These are phyloP conservation scores for Eupithecia abbreviata DNA, from an alignment of 2,888 invertebrate genomes.

Conservation along the genomic window DNA sequence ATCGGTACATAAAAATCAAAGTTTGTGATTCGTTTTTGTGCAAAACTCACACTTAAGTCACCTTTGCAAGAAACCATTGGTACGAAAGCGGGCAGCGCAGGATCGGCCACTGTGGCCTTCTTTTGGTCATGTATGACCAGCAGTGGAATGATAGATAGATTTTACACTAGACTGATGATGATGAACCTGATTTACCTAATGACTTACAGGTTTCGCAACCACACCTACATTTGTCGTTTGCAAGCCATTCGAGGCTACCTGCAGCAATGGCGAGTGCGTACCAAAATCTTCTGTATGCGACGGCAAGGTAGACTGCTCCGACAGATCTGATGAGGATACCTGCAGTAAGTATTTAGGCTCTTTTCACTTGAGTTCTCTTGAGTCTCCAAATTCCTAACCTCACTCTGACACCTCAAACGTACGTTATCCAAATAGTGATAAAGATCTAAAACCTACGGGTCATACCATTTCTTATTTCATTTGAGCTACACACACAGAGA, in stretches of 20 bases:
- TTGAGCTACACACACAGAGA: neutral
- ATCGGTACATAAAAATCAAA: too few species aligned
- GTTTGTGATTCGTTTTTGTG: too few species aligned
- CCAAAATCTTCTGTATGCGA: constrained; percentile 91
- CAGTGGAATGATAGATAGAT: neutral
- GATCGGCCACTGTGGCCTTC: neutral
- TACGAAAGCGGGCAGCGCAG: neutral
- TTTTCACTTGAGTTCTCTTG: neutral
- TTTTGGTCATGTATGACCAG: neutral
- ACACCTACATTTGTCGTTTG: constrained; percentile 52
- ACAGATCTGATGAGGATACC: constrained; percentile 94
- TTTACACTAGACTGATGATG: neutral
- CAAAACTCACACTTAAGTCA: too few species aligned
- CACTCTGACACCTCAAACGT: neutral
- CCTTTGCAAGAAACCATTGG: too few species aligned
- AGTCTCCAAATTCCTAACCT: neutral
- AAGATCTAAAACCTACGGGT: too few species aligned
- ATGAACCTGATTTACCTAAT: neutral
- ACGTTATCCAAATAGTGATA: too few species aligned
- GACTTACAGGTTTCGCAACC: constrained; percentile 45
- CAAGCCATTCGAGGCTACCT: constrained; percentile 88
- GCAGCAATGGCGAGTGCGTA: constrained; percentile 96
- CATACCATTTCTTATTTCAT: neutral
- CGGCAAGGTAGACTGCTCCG: constrained; percentile 89
- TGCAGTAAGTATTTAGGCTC: constrained; percentile 87